These are phyloP conservation scores for Clamator glandarius DNA, from an alignment of 2,797 vertebrate species.

Conservation along the genomic window DNA sequence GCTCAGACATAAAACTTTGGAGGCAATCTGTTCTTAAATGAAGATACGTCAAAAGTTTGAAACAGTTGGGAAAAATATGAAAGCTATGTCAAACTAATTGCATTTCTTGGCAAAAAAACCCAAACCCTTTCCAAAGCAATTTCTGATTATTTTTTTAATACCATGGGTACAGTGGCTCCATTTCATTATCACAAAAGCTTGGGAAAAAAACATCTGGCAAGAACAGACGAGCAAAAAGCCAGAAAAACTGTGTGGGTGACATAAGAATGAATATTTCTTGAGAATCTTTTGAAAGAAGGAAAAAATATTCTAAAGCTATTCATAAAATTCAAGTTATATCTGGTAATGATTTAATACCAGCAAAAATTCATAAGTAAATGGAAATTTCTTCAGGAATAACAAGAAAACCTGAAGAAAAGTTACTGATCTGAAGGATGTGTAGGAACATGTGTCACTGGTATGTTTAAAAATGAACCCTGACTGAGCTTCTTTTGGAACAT, in stretches of 20 bases:
- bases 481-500: background rate
- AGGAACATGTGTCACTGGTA: background rate
- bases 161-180: background rate
- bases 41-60: background rate
- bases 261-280: slow-evolving; percentile 7
- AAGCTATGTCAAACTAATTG: background rate
- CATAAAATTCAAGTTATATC: background rate
- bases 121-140: background rate
- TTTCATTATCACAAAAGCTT: slow-evolving; percentile 26
- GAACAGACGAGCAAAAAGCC: background rate
- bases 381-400: background rate
- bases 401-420: background rate
- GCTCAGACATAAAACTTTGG: background rate
- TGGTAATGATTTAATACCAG: background rate
- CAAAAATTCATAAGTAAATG: background rate
- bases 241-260: slow-evolving; percentile 34
- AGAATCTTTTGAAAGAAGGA: slow-evolving; percentile 12
- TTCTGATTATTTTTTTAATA: background rate
- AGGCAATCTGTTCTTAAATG: background rate
- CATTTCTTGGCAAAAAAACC: background rate
- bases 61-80: background rate
- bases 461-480: background rate
- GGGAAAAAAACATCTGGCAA: slow-evolving; percentile 41
- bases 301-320: slow-evolving; percentile 21
- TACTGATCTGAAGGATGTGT: background rate